phyloP scores from a whole-genome alignment of 2,797 vertebrate species.

The Limosa lapponica region DNA sequence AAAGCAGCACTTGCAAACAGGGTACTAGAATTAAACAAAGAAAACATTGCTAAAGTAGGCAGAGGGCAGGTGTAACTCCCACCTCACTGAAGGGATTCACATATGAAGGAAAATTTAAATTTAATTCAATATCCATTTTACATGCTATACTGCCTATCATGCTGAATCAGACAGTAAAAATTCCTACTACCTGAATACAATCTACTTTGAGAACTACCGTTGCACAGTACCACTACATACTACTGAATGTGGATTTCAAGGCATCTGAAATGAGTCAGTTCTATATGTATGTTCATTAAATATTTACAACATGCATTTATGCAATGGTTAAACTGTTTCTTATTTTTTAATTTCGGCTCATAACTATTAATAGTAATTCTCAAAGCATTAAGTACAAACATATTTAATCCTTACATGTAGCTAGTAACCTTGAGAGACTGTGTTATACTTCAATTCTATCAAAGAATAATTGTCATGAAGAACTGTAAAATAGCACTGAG shows the following conservation, averaged over 20 bases:
- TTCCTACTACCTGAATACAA: background rate
- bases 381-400: background rate
- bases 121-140: background rate
- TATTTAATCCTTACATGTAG: background rate
- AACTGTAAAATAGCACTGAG: background rate
- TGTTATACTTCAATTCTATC: background rate
- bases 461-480: background rate
- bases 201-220: background rate
- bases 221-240: background rate
- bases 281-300: background rate
- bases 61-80: background rate
- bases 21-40: background rate
- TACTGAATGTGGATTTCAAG: background rate
- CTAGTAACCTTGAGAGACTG: background rate
- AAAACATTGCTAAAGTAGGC: background rate
- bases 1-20: background rate
- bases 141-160: background rate
- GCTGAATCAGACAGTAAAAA: background rate
- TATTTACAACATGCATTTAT: background rate
- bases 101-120: background rate
- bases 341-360: background rate
- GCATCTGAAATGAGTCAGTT: background rate
- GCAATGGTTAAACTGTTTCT: background rate
- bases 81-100: background rate
- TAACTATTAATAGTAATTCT: background rate